These are phyloP conservation scores for Aricia agestis DNA, from an alignment of 1,140 invertebrate species.

Conservation along the genomic window DNA sequence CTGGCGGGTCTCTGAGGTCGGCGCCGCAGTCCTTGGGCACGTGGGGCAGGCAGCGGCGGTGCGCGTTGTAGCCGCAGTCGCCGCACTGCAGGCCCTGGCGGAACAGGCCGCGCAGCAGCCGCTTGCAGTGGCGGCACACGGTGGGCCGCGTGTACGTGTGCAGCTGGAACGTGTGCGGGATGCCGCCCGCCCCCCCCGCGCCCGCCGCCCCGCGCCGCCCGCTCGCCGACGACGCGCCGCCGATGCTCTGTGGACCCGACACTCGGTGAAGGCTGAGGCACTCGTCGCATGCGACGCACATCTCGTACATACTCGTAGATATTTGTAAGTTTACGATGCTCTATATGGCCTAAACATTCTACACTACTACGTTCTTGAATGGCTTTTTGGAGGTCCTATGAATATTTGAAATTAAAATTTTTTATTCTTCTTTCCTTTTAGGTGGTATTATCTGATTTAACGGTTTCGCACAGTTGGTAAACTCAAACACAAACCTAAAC, in stretches of 20 bases:
- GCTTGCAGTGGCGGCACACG: constrained; percentile 96
- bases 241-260: neutral
- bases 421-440: too few relatives aligned
- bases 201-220: constrained; percentile 79
- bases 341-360: too few relatives aligned
- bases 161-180: constrained; percentile 93
- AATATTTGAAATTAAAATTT: too few relatives aligned
- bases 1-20: constrained; percentile 79
- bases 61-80: constrained; percentile 98
- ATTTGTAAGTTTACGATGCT: too few relatives aligned
- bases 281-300: too few relatives aligned
- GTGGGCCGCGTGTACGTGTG: constrained; percentile 98
- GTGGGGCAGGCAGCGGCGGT: constrained; percentile 96
- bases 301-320: too few relatives aligned
- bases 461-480: too few relatives aligned
- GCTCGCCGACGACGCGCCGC: constrained; percentile 69
- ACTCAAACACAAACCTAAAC: too few relatives aligned
- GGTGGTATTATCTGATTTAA: too few relatives aligned
- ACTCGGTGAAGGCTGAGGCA: too few relatives aligned
- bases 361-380: too few relatives aligned
- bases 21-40: constrained; percentile 97
- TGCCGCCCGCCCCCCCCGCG: constrained; percentile 75
- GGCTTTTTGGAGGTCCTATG: too few relatives aligned
- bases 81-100: constrained; percentile 99
- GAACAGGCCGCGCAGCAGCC: constrained; percentile 95